A percentile compares a stretch with the other conserved stretches of the same genome.
These are phyloP conservation scores for Drosophila phalerata DNA, from an alignment of 2,888 invertebrate genomes.

Conservation along the genomic window DNA sequence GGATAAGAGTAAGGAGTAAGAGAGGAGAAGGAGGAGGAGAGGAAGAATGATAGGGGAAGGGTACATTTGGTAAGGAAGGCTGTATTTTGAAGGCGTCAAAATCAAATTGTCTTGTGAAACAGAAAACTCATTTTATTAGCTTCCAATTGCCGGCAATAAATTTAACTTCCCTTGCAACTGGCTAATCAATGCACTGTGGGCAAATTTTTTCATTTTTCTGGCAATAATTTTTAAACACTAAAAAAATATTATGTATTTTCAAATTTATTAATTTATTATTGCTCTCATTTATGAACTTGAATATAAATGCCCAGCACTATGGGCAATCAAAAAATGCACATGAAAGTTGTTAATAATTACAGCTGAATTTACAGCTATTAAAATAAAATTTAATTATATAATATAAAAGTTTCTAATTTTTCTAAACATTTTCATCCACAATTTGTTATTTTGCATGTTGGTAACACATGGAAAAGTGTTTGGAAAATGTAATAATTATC, in stretches of 20 bases:
- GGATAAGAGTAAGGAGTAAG: slow-evolving; percentile 49
- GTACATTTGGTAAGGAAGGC: not conserved
- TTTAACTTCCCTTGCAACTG: slow-evolving; percentile 76
- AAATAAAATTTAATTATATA: no score
- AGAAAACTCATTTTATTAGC: slow-evolving; percentile 69
- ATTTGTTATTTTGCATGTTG: not conserved
- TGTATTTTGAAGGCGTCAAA: slow-evolving; percentile 28
- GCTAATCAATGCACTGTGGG: slow-evolving; percentile 69
- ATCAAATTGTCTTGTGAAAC: slow-evolving; percentile 76
- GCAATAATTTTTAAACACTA: not conserved
- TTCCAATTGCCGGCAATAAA: slow-evolving; percentile 75
- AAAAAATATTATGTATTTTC: no score
- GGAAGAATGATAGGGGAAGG: no score
- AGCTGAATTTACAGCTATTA: no score
- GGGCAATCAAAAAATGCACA: not conserved
- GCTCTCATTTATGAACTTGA: no score
- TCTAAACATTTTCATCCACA: not conserved
- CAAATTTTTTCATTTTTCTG: not conserved
- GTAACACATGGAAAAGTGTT: not conserved
- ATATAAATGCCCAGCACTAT: no score
- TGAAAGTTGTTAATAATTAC: not conserved
- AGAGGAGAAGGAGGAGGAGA: no score
- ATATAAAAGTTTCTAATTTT: no score
- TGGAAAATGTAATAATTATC: not conserved
- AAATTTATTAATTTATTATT: no score